Conservation (phyloP, 2,888 invertebrate species). For the Caenorhabditis sp. region DNA sequence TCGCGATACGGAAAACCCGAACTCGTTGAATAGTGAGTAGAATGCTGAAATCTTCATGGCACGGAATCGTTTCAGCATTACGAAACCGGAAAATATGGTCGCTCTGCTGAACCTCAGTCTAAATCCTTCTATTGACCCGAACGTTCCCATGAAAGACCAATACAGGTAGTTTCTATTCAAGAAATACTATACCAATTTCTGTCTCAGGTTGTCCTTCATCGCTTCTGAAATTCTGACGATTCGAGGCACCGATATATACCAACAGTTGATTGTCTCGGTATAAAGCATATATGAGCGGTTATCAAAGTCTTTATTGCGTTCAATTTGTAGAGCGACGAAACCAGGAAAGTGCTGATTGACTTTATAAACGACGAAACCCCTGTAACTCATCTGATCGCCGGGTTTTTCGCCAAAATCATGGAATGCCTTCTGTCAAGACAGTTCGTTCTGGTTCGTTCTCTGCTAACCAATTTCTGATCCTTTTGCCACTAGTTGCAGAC, state of each 20-base stretch:
- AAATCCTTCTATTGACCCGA: slow-evolving; percentile 45
- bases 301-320: not conserved
- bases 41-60: no score
- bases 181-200: no score
- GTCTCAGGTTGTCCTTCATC: slow-evolving; percentile 58
- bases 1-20: slow-evolving; percentile 62
- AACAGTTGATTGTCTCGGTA: slow-evolving; percentile 52
- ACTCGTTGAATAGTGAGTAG: slow-evolving; percentile 67
- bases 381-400: slow-evolving; percentile 60
- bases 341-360: slow-evolving; percentile 25
- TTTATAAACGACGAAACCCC: slow-evolving; percentile 46
- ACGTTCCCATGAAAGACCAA: slow-evolving; percentile 51
- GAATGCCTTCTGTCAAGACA: slow-evolving; percentile 48
- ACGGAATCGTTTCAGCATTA: slow-evolving; percentile 65
- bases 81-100: slow-evolving; percentile 54
- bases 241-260: slow-evolving; percentile 48
- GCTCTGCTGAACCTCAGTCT: slow-evolving; percentile 57
- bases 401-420: slow-evolving; percentile 65
- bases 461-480: not conserved
- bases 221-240: slow-evolving; percentile 64
- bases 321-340: slow-evolving; percentile 48
- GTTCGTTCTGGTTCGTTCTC: slow-evolving; percentile 37
- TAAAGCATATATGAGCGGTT: not conserved
- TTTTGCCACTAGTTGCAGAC: slow-evolving; percentile 39
- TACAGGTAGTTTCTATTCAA: slow-evolving; percentile 57